These are phyloP conservation scores for Agapetus fuscipes DNA, from an alignment of 2,888 invertebrate genomes.

Conservation along the genomic window DNA sequence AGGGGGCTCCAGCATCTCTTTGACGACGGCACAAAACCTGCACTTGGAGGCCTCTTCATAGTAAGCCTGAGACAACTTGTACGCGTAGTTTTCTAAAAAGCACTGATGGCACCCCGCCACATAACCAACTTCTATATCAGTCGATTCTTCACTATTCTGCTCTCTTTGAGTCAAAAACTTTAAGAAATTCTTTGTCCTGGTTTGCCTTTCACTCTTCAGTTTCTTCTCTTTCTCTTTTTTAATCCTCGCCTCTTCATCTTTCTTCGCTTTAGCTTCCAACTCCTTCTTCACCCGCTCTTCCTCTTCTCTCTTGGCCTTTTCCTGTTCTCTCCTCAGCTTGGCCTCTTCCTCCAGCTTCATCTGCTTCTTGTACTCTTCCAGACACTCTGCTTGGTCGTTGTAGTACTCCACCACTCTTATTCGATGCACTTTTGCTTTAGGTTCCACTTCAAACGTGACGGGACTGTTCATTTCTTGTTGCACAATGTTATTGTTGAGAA, in stretches of 20 bases:
- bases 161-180: conserved; percentile 26
- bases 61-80: conserved; percentile 39
- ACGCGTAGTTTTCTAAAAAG: conserved; percentile 42
- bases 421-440: conserved; percentile 17
- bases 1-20: conserved; percentile 38
- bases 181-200: conserved; percentile 33
- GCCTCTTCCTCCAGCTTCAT: conserved; percentile 36
- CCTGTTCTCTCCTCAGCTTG: conserved; percentile 31
- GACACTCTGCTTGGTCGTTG: conserved; percentile 53
- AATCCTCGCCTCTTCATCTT: no score
- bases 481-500: conserved; percentile 5
- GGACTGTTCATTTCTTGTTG: not conserved
- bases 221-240: conserved; percentile 35
- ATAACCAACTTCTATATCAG: conserved; percentile 30
- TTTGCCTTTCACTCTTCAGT: conserved; percentile 31
- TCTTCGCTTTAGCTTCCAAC: conserved; percentile 30
- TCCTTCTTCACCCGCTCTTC: conserved; percentile 34
- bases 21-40: conserved; percentile 41
- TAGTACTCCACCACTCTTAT: conserved; percentile 43
- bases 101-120: conserved; percentile 41
- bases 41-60: conserved; percentile 37
- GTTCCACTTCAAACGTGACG: conserved; percentile 3
- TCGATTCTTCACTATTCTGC: conserved; percentile 39
- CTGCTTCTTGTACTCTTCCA: conserved; percentile 40
- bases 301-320: conserved; percentile 35